Conservation (phyloP, 2,888 invertebrate species). For the Nezara viridula region DNA sequence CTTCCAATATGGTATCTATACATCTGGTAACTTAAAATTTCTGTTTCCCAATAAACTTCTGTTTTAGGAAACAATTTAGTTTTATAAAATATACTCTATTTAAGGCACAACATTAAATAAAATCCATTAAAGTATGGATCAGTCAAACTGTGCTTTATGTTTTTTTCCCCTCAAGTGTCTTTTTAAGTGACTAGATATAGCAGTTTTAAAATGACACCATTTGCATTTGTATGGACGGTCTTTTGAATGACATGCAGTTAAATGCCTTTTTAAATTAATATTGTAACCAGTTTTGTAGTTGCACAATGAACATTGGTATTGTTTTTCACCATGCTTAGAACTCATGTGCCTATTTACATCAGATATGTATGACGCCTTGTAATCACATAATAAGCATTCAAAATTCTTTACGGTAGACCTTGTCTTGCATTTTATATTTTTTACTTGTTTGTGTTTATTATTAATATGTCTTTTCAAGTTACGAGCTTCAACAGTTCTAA, state of each 20-base stretch:
- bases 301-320: neutral
- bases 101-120: neutral
- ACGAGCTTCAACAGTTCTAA: neutral
- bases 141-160: neutral
- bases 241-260: neutral
- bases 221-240: neutral
- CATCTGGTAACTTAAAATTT: neutral
- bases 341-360: constrained; percentile 4
- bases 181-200: neutral
- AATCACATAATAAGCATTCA: constrained; percentile 28
- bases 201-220: neutral
- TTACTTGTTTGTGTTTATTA: neutral
- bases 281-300: neutral
- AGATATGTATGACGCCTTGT: neutral
- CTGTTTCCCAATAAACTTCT: neutral
- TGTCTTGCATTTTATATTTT: neutral
- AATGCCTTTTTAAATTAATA: neutral
- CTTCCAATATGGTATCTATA: neutral
- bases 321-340: neutral
- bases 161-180: neutral
- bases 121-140: neutral
- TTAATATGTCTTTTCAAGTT: constrained; percentile 3
- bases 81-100: neutral
- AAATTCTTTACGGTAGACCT: neutral
- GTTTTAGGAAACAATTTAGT: neutral